phyloP scores from a whole-genome alignment of 1,140 invertebrate species.

The Choristoneura fumiferana region DNA sequence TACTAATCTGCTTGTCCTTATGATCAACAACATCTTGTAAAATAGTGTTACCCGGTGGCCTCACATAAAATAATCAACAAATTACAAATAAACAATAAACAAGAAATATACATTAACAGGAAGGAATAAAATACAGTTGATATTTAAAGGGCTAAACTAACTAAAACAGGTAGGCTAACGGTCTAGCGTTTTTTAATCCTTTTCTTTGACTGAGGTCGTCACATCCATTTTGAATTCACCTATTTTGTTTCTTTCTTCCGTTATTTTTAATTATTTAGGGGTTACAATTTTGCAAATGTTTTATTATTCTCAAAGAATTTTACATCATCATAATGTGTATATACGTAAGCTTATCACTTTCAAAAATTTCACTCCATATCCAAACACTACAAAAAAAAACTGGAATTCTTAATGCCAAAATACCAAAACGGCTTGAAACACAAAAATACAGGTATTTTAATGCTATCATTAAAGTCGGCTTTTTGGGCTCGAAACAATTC shows the following conservation, averaged over 20 bases:
- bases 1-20: too few species aligned
- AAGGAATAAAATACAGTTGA: conserved; percentile 11
- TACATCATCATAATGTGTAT: background rate
- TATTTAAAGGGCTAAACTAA: background rate
- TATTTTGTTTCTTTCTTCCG: background rate
- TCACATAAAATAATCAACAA: conserved; percentile 1
- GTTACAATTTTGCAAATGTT: background rate
- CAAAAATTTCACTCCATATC: conserved; percentile 12
- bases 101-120: background rate
- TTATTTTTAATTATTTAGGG: background rate
- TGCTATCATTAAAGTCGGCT: conserved; percentile 11
- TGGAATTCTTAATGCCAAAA: conserved; percentile 11
- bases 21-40: too few species aligned
- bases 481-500: background rate
- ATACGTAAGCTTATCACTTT: conserved; percentile 9
- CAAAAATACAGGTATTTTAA: conserved; percentile 14
- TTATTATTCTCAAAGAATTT: conserved; percentile 7
- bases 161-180: background rate
- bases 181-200: too few species aligned
- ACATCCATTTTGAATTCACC: background rate
- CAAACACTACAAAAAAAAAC: background rate
- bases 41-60: background rate
- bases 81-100: conserved; percentile 1
- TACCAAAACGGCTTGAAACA: background rate
- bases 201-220: too few species aligned